Base-by-base conservation (phyloP, 2,888 invertebrate genomes). In the Omphaloscelis lunosa region DNA sequence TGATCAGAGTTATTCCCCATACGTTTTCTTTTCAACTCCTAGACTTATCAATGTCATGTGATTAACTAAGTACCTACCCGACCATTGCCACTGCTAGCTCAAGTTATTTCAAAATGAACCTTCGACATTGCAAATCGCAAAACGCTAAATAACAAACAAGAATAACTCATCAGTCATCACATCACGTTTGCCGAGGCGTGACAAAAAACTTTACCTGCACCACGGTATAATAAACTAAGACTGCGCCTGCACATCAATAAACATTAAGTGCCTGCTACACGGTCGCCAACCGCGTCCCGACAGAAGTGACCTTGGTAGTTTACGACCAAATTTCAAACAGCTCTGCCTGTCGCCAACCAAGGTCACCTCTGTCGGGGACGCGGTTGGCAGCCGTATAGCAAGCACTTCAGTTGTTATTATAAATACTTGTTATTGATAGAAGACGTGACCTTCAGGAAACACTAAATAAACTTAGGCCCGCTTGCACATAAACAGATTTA, bases 171-270 rank as follows among this genome's bases (percentile, higher is more conserved):
- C 45, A 29, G n/a, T 51, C 72, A 41, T 15, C 53, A 48, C 9
- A n/a, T 77, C 63, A 51, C 58, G 56, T 63, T 51, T 20, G 61
- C 23, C 4, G 23, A 51, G 12, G 17, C 41, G 66, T 20, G 12
- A 45, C 29, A 71, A 80, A 67, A 80, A 68, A 39, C 41, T 67
- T 82, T 82, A 82, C 82, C 71, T 82, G 67, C 27, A 17, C 23
- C 45, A 45, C 45, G 15, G 45, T 45, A 45, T 15, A 45, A 45
- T 15, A 45, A 45, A 45, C 0, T 15, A 45, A 45, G 45, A 45
- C 45, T 45, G 45, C 45, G 45, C 45, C 15, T 15, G 71, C 27
- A 17, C 23, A n/a, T 66, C n/a, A 23, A 58, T 45, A 27, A 27
- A 48, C 41, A 51, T 61, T n/a, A n/a, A n/a, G n/a, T n/a, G n/a